Evolutionary conservation across 2,113 vertebrate species (phyloP).

Genomic region (Paracanthobrama guichenoti): DNA sequence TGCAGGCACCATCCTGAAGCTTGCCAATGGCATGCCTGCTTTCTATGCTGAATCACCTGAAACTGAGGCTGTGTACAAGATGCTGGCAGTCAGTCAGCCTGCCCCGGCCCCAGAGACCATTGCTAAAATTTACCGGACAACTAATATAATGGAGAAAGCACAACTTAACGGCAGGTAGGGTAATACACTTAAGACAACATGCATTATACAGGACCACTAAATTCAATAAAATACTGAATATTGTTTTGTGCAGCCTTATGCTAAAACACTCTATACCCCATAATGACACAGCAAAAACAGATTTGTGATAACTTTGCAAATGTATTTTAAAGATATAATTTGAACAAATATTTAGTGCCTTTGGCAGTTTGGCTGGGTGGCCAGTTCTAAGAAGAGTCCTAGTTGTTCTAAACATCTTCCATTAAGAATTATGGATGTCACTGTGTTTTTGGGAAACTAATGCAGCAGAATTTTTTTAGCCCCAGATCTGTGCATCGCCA

Average conservation of each 20-base stretch:
- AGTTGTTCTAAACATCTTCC: too few species aligned
- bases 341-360: neutral
- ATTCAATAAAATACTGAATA: neutral
- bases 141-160: conserved; percentile 73
- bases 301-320: too few species aligned
- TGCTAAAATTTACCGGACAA: conserved; percentile 67
- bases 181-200: neutral
- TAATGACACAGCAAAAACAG: too few species aligned
- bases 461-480: too few species aligned
- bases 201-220: neutral
- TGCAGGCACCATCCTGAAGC: conserved; percentile 49
- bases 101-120: conserved; percentile 68
- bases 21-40: conserved; percentile 76
- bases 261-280: too few species aligned
- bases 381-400: too few species aligned
- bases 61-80: conserved; percentile 72
- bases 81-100: conserved; percentile 73
- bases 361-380: neutral
- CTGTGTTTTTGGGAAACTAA: too few species aligned
- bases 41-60: conserved; percentile 73
- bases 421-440: too few species aligned
- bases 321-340: too few species aligned
- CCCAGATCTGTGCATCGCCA: too few species aligned
- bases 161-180: conserved; percentile 76
- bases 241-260: neutral